Evolutionary conservation across 2,888 invertebrate genomes (phyloP), one percentile per base, ranked within the genome.

Genomic region (Cephalotes varians): DNA sequence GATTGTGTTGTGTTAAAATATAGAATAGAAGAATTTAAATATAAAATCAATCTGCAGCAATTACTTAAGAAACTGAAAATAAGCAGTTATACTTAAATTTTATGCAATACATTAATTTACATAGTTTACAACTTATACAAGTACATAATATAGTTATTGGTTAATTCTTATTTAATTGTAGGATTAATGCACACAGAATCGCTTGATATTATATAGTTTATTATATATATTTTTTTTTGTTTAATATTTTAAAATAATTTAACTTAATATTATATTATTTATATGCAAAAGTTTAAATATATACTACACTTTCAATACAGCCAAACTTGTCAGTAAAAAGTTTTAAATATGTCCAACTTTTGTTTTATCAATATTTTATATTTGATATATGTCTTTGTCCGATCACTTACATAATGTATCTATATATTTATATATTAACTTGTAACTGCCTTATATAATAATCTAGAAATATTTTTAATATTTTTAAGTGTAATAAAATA

Each of bases 401-500:
- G 5, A 10, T 5, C 18, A 56, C 0, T 56, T 56, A 18, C 56
- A 28, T 15, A 28, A 56, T 51, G 21, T 15, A 25, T 12, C 4
- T 0, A 9, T 9, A 51, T 47, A 54, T 54, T 12, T 54, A 10
- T 25, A 25, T 10, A 25, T 10, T 31, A n/a, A 58, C 3, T 28
- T 7, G 0, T 18, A 15, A 7, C 15, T 7, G 5, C 10, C 9
- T 7, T n/a, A 28, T 0, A 18, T 44, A 28, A 34, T n/a, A 67
- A 49, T 47, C 1, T 51, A 49, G 25, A 54, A 15, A 54, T 6
- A 40, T 18, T 51, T 0, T 37, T 69, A 12, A 51, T 51, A 15
- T 10, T 21, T 71, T 77, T 15, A 65, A 86, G 86, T 71, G 65
- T 12, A 77, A 84, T 37, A n/a, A 54, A 31, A 18, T 86, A 3